Evolutionary conservation across 2,797 vertebrate genomes (phyloP).

Genomic region (Ispidina picta): DNA sequence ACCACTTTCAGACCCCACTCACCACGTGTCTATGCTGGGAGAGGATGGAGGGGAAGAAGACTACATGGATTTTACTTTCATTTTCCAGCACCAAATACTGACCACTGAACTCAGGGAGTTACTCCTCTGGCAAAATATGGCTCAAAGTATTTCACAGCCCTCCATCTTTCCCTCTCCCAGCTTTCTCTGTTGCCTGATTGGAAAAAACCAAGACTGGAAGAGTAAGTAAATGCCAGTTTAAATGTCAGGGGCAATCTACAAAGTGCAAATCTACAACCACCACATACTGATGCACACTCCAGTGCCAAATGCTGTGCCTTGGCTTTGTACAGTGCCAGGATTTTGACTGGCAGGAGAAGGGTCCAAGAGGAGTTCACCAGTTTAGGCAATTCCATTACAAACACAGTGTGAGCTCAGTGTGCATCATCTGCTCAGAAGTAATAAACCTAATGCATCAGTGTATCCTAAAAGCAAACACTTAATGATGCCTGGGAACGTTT

Average conservation of each 20-base stretch:
- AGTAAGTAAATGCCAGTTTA: background rate
- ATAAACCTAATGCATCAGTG: fast-evolving
- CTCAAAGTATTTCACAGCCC: background rate
- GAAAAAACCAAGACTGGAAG: background rate
- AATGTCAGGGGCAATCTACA: background rate
- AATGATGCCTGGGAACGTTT: background rate
- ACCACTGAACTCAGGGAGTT: background rate
- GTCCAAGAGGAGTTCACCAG: background rate
- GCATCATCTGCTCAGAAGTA: background rate
- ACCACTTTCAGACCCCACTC: background rate
- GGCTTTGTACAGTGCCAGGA: background rate
- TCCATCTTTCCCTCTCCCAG: background rate
- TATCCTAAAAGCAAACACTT: background rate
- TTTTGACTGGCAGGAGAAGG: background rate
- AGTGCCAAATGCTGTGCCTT: background rate
- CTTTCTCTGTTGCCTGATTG: background rate
- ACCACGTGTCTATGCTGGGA: background rate
- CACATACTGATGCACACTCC: background rate
- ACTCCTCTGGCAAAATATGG: background rate
- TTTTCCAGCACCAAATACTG: background rate
- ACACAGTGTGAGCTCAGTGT: background rate
- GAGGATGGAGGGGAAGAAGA: background rate
- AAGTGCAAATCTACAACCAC: background rate
- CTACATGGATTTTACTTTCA: background rate
- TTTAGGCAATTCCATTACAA: background rate